Evolutionary conservation across 2,888 invertebrate genomes (phyloP), one percentile per base, ranked within the genome.

Genomic region (Cantharis rustica): DNA sequence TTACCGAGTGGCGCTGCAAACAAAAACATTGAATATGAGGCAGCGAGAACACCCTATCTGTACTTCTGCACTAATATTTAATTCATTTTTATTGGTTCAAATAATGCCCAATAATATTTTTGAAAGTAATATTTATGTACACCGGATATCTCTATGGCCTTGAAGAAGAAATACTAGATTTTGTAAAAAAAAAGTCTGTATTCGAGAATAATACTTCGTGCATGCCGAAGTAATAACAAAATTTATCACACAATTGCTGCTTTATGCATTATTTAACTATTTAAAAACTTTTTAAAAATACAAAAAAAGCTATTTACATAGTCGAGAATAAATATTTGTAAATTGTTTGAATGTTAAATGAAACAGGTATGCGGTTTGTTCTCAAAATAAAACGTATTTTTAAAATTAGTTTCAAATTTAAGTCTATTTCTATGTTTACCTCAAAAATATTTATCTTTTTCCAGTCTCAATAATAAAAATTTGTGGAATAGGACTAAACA

Each of bases 351-450:
- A 27, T n/a, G 9, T 23, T 31, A 69, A 69, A 16, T 26, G 31
- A 69, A 31, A 69, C 16, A 69, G 23, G 27, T 68, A 16, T 69
- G 27, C 31, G n/a, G 47, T 69, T 11, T 61, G n/a, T 13, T 16
- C 69, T 69, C 9, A 69, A 69, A 69, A 69, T 69, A 47, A 47
- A 69, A 47, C 69, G 61, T 69, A 47, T 61, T 20, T 16, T 61
- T 31, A 69, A 31, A 69, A 69, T 47, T 69, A 69, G 69, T 31
- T 47, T 17, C n/a, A 69, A 47, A 69, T 47, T 69, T 69, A 69
- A 69, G 69, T n/a, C 20, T 69, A 61, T 69, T 16, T 47, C n/a
- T 31, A 31, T 31, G 31, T 31, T 31, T 31, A 31, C 31, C 31
- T 31, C 31, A 31, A 31, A 31, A 31, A 31, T 47, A 47, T 47